Base-by-base conservation (phyloP, 2,113 vertebrate genomes). In the Seriola dumerili region DNA sequence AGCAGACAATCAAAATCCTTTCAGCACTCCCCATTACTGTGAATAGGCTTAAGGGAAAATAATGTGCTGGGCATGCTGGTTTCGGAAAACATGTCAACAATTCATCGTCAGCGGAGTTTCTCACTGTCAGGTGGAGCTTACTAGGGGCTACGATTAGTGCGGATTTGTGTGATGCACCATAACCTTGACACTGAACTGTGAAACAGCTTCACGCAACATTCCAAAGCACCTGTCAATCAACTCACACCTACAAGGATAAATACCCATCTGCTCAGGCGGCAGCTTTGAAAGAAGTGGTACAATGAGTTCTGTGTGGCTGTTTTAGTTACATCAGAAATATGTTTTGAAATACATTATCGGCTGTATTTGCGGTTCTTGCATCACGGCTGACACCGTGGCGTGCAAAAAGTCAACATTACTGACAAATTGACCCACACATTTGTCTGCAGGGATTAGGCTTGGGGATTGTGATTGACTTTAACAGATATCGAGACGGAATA, bases 1-100 rank as follows among this genome's bases (percentile, higher is more conserved):
- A 76, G 59, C 93, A 94, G 91, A 91, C 91, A 93, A 94, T 95
- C 92, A 89, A 90, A 93, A 93, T 93, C 90, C 91, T 94, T 94
- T 95, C 94, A 94, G 89, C 92, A 76, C 91, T 81, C 82, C 88
- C 74, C 66, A 81, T 92, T 89, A 85, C 80, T 72, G 73, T 90
- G 89, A 93, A 95, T 81, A 86, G 91, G 91, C 89, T 94, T 86
- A 88, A 89, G 86, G 90, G 85, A 79, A 94, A 91, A 89, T 92
- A 94, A 95, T 86, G 87, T 91, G 89, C 88, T 66, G 76, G 91
- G 89, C 88, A 92, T 82, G 88, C 89, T 36, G 78, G 85, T 89
- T 89, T 87, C 25, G 64, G 85, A 92, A 92, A 93, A 94, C 92
- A 94, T 88, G 89, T 94, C 91, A 94, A 94, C 89, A 91, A 91